Percentiles rank a stretch among this genome's conserved stretches.
These are phyloP conservation scores for Blastobasis lacticolella DNA, from an alignment of 2,888 invertebrate species.

Conservation along the genomic window DNA sequence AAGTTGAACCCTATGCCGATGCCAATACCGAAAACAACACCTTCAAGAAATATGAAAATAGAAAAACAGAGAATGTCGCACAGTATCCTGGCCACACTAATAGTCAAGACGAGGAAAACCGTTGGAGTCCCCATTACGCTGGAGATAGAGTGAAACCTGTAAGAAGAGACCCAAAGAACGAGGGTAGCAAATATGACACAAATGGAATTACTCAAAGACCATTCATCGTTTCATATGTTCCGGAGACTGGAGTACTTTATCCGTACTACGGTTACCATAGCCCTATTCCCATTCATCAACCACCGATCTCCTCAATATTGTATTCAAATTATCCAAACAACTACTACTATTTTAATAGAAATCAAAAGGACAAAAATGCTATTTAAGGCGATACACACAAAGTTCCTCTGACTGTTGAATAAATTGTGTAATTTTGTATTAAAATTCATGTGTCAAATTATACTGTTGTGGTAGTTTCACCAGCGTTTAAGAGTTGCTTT, in stretches of 20 bases:
- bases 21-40: background rate
- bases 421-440: no score
- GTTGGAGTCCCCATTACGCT: background rate
- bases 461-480: no score
- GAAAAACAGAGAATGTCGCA: conserved; percentile 28
- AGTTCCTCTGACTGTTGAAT: no score
- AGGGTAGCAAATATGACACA: conserved; percentile 31
- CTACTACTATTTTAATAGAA: no score
- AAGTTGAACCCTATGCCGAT: background rate
- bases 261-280: conserved; percentile 29
- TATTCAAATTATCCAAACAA: no score
- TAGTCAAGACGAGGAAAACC: conserved; percentile 14
- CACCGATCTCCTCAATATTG: conserved; percentile 9
- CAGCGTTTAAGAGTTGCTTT: no score
- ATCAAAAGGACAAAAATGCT: no score
- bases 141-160: conserved; percentile 24
- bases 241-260: conserved; percentile 24
- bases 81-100: conserved; percentile 19
- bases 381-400: no score
- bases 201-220: conserved; percentile 20
- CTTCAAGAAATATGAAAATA: conserved; percentile 4
- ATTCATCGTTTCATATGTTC: conserved; percentile 22
- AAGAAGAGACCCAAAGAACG: conserved; percentile 30
- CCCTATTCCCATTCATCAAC: conserved; percentile 18
- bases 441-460: no score